These are phyloP conservation scores for Thysanoteuthis rhombus DNA, from an alignment of 2,888 invertebrate genomes.

Conservation along the genomic window DNA sequence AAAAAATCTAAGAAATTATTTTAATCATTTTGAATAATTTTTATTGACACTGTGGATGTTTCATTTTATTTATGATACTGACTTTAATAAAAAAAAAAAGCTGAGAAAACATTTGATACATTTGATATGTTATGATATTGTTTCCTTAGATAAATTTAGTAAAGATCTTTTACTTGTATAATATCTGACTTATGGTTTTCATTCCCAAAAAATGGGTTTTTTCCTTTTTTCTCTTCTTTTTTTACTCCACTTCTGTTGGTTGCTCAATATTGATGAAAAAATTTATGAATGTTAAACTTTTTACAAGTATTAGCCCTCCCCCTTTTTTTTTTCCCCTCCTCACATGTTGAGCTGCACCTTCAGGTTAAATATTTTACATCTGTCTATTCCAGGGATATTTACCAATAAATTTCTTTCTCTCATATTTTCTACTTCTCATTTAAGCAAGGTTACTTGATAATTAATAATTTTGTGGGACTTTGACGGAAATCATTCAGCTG, in stretches of 20 bases:
- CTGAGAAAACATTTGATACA: conserved; percentile 12
- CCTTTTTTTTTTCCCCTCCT: neutral
- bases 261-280: neutral
- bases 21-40: conserved; percentile 12
- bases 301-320: too few species aligned
- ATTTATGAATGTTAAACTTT: neutral
- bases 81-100: neutral
- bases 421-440: too few species aligned
- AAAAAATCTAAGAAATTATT: neutral
- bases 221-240: neutral
- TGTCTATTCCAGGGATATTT: neutral
- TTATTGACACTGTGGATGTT: neutral
- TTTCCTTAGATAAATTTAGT: neutral
- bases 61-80: conserved; percentile 12
- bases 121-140: conserved; percentile 1
- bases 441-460: too few species aligned
- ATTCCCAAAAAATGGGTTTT: neutral
- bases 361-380: neutral
- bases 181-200: neutral
- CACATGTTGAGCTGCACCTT: too few species aligned
- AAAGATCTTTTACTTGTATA: conserved; percentile 1
- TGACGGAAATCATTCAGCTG: too few species aligned
- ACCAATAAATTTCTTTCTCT: neutral
- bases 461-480: too few species aligned
- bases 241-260: neutral